A percentile compares a stretch with the other conserved stretches of the same genome.
phyloP scores from a whole-genome alignment of 2,797 vertebrate species.

The Hippoglossus hippoglossus region DNA sequence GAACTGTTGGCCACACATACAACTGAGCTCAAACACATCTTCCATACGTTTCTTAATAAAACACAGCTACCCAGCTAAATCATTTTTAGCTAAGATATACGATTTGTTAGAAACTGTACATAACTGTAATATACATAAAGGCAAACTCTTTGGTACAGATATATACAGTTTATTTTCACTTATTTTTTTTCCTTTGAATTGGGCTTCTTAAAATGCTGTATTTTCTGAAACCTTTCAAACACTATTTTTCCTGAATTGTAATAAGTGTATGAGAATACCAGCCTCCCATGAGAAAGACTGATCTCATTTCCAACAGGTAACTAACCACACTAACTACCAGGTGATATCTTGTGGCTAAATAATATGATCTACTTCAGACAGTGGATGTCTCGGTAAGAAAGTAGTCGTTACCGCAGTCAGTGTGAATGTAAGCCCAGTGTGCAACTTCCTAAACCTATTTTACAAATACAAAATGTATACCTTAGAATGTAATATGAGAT shows the following conservation, averaged over 20 bases:
- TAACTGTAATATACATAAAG: constrained; percentile 88
- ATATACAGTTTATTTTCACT: constrained; percentile 82
- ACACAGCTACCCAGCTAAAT: constrained; percentile 86
- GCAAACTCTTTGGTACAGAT: constrained; percentile 89
- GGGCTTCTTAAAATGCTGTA: constrained; percentile 64
- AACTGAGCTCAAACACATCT: constrained; percentile 73
- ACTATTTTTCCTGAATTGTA: constrained; percentile 73
- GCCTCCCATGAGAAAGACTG: constrained; percentile 69
- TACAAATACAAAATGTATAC: constrained; percentile 78
- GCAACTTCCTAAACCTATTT: constrained; percentile 75
- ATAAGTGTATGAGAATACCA: constrained; percentile 76
- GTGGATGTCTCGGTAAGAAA: constrained; percentile 47
- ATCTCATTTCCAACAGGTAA: constrained; percentile 50
- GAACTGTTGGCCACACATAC: constrained; percentile 71
- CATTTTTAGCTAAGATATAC: constrained; percentile 85
- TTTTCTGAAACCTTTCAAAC: constrained; percentile 68
- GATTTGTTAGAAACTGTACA: constrained; percentile 90
- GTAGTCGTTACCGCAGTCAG: constrained; percentile 59
- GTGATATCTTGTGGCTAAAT: constrained; percentile 54
- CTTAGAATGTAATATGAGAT: constrained; percentile 67
- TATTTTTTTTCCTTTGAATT: constrained; percentile 59
- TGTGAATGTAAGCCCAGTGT: constrained; percentile 76
- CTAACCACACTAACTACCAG: constrained; percentile 60
- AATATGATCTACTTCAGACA: constrained; percentile 56
- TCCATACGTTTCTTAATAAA: constrained; percentile 84